Conservation (phyloP, 2,888 invertebrate genomes). For the Kuschelorhynchus macadamiae region DNA sequence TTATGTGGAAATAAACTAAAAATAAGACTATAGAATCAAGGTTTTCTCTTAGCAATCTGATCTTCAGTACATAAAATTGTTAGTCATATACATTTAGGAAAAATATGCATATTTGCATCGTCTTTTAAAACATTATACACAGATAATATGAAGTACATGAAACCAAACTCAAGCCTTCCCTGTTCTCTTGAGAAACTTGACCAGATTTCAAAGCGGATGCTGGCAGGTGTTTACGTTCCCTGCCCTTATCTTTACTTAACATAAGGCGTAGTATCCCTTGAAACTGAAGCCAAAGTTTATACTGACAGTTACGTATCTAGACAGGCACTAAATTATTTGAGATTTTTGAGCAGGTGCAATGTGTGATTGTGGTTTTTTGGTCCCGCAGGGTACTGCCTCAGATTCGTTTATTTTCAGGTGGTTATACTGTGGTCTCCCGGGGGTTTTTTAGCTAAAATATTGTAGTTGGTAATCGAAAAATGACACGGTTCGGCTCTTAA, state of each 20-base stretch:
- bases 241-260: background rate
- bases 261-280: slow-evolving; percentile 22
- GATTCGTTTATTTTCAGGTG: slow-evolving; percentile 25
- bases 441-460: slow-evolving; percentile 6
- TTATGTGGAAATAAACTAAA: too few species aligned
- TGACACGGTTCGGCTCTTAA: slow-evolving; percentile 1
- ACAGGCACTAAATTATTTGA: slow-evolving; percentile 42
- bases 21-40: too few species aligned
- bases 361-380: slow-evolving; percentile 33
- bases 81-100: too few species aligned
- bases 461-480: background rate
- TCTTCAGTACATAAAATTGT: too few species aligned
- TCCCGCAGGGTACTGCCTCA: slow-evolving; percentile 28
- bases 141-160: too few species aligned
- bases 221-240: slow-evolving; percentile 34
- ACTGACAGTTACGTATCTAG: slow-evolving; percentile 45
- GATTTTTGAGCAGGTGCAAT: slow-evolving; percentile 44
- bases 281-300: slow-evolving; percentile 4
- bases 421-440: slow-evolving; percentile 18
- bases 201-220: slow-evolving; percentile 39
- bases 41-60: too few species aligned
- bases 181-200: slow-evolving; percentile 23
- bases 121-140: too few species aligned
- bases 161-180: slow-evolving; percentile 18
- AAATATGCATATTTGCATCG: too few species aligned